phyloP scores from a whole-genome alignment of 2,113 vertebrate species.

The Eidolon helvum region DNA sequence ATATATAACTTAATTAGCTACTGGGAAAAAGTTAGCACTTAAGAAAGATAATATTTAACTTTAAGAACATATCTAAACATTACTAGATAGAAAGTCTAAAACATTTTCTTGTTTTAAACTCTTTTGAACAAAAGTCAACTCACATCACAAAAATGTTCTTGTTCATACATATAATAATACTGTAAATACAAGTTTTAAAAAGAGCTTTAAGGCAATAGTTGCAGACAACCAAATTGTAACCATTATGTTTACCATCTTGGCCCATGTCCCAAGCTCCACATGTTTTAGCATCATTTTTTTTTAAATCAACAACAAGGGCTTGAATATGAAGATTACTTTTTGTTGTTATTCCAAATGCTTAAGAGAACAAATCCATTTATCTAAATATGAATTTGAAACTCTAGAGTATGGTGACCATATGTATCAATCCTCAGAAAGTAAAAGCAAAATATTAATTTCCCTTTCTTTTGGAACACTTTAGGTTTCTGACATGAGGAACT shows the following conservation, averaged over 20 bases:
- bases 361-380: slow-evolving; percentile 72
- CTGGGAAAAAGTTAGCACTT: neutral
- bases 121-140: slow-evolving; percentile 44
- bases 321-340: slow-evolving; percentile 55
- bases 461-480: slow-evolving; percentile 73
- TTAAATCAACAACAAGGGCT: slow-evolving; percentile 44
- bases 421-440: slow-evolving; percentile 71
- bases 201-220: slow-evolving; percentile 57
- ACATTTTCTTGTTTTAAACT: slow-evolving; percentile 40
- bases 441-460: slow-evolving; percentile 77
- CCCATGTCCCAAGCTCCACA: slow-evolving; percentile 54
- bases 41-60: neutral
- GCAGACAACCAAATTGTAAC: slow-evolving; percentile 65
- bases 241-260: slow-evolving; percentile 64
- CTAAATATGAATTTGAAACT: slow-evolving; percentile 60
- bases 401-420: slow-evolving; percentile 70
- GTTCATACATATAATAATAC: slow-evolving; percentile 7
- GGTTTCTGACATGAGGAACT: slow-evolving; percentile 74
- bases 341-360: slow-evolving; percentile 63
- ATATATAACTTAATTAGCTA: neutral
- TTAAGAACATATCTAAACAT: neutral
- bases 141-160: slow-evolving; percentile 33
- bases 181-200: slow-evolving; percentile 61
- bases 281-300: slow-evolving; percentile 26
- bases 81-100: slow-evolving; percentile 15